Evolutionary conservation across 2,888 invertebrate species (phyloP), one percentile per base, ranked within the genome.

Genomic region (Congeria kusceri): DNA sequence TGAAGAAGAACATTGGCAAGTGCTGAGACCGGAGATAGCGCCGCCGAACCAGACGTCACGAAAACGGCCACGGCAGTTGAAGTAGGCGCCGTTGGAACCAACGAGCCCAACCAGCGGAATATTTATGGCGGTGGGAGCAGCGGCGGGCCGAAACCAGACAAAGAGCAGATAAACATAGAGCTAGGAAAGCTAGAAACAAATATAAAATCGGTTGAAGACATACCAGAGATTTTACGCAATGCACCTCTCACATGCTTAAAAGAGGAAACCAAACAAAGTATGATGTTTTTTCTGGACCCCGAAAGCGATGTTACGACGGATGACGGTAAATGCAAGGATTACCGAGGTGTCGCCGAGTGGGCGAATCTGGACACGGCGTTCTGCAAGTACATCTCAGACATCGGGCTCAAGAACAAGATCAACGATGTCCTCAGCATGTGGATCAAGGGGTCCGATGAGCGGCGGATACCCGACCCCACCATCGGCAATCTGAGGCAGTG

Each of bases 401-500:
- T 64, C 0, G 53, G 47, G 13, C 44, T 56, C 27, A 46, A 49
- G 58, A 28, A 64, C n/a, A 80, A 80, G 53, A 73, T 76, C 5
- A 27, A 39, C 9, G 80, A 80, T 29, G 73, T 80, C 3, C n/a
- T 80, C 0, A 64, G 69, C 32, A 80, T 73, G 56, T 80, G 80
- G 80, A 47, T 66, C 7, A 77, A 76, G 7, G 3, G 3, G 9
- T 68, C 59, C 9, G 62, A 44, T 0, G 49, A 57, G 28, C 23
- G 25, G 13, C 23, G 53, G 13, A 53, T 53, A 11, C 80, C 73
- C 9, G 15, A 46, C 28, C 73, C 80, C 3, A 80, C 76, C 2
- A n/a, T 80, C 15, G 72, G 72, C 4, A 80, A 80, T 44, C 61
- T 79, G 7, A 27, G 47, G 25, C 27, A 66, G 15, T 73, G 69